Base-by-base conservation (phyloP, 2,888 invertebrate genomes). In the Drosophila helvetica region DNA sequence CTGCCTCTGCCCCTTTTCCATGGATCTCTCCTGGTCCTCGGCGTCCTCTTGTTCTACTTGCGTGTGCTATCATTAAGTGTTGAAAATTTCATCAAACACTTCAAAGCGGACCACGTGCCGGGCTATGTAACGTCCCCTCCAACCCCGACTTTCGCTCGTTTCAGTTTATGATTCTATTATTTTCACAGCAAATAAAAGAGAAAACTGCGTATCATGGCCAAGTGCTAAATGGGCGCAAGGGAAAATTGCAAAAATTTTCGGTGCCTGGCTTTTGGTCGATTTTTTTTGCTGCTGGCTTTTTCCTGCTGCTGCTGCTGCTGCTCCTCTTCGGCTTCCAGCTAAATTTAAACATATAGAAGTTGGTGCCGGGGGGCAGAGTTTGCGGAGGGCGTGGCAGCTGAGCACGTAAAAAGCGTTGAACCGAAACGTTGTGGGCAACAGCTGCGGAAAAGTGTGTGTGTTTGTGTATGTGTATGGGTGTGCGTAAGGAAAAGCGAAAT, bases 31-130 rank as follows among this genome's bases (percentile, higher is more conserved):
- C 3, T 52, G 62, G 30, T 62, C 25, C 30, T 57, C 63, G 27
- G 50, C 51, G 15, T 59, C 46, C 25, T 57, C 25, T n/a, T 56
- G 61, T 45, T 70, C 60, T 17, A 53, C 66, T 75, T 75, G 89
- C 86, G 86, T 86, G 89, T 77, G 77, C 78, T 77, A 89, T 89
- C 86, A 89, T 88, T 86, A 89, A 89, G 88, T 86, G 89, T 80
- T 86, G 89, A 88, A 86, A 89, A 89, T 89, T 86, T 81, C 88
- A 86, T 88, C 89, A 87, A 83, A 89, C 89, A 89, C 86, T 89
- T 89, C 88, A 86, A 85, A 83, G 70, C 64, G 83, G 46, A 78
- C 78, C 83, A 79, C 79, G 86, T 75, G 82, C 67, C 68, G 57
- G 43, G 65, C 55, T 48, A 46, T 33, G 58, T 51, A 46, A 19